A percentile compares a stretch with the other conserved stretches of the same genome.
Evolutionary conservation across 2,797 vertebrate genomes (phyloP).

Genomic region (Cheirogaleus major): DNA sequence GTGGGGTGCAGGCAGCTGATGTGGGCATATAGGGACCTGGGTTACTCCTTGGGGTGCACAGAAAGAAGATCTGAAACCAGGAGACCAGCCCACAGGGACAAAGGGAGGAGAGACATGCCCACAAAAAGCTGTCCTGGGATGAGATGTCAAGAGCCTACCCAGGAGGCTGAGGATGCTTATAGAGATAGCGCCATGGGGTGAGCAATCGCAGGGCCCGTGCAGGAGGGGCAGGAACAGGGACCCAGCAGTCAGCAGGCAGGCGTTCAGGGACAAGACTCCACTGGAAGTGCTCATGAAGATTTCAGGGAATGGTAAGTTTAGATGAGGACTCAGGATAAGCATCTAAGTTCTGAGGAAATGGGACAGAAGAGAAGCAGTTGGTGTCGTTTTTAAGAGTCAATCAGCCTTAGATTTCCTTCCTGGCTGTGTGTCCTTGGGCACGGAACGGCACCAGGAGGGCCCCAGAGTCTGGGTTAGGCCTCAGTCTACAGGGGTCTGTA

Average conservation of each 20-base stretch:
- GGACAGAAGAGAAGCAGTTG: not conserved
- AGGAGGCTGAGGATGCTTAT: accelerated
- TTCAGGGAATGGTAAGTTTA: not conserved
- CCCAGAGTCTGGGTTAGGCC: not conserved
- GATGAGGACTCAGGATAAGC: not conserved
- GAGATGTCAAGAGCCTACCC: not conserved
- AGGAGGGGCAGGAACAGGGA: not conserved
- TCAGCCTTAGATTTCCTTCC: not conserved
- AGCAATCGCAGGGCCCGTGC: not conserved
- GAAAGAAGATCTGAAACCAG: not conserved
- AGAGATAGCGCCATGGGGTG: not conserved
- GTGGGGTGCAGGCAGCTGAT: not conserved
- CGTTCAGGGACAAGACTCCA: not conserved
- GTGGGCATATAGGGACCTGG: not conserved
- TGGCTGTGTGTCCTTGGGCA: not conserved
- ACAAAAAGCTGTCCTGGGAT: not conserved
- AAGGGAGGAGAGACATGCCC: not conserved
- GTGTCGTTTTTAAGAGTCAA: not conserved
- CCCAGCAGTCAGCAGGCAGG: not conserved
- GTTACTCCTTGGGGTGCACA: not conserved
- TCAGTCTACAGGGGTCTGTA: not conserved
- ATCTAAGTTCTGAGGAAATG: not conserved
- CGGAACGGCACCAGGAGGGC: not conserved
- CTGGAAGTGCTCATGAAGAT: not conserved
- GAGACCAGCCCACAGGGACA: not conserved